phyloP scores from a whole-genome alignment of 2,113 vertebrate genomes.

The Anhinga anhinga region DNA sequence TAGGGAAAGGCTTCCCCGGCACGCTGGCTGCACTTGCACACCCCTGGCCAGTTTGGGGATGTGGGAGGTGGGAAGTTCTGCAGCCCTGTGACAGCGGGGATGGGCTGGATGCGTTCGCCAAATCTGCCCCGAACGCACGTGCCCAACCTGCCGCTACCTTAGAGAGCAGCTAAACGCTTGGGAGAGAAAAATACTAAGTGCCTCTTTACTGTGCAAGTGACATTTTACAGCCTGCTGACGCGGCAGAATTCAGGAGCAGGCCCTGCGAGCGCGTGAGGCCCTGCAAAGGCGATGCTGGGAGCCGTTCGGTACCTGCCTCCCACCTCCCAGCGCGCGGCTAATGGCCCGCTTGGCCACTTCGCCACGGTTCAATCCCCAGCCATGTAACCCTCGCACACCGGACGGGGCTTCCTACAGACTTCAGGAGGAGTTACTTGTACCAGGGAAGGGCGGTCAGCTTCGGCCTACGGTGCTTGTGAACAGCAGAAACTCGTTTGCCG shows the following conservation, averaged over 20 bases:
- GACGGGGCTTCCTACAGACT: background rate
- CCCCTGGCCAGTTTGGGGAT: no score
- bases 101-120: background rate
- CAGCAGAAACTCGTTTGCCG: background rate
- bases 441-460: background rate
- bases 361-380: background rate
- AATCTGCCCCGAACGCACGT: rapidly evolving
- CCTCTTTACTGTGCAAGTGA: background rate
- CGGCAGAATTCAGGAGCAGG: background rate
- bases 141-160: background rate
- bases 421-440: background rate
- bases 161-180: background rate
- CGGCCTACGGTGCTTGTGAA: rapidly evolving
- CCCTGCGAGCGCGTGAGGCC: background rate
- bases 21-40: no score
- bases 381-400: background rate
- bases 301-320: background rate
- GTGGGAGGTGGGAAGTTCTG: no score
- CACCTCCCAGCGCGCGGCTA: background rate
- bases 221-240: background rate
- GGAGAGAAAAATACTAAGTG: background rate
- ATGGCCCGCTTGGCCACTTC: background rate
- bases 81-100: no score
- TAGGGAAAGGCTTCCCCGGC: no score
- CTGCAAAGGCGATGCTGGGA: background rate